Percentiles rank a stretch among this genome's conserved stretches.
Conservation (phyloP, 2,888 invertebrate species). For the Parnassius orleans region DNA sequence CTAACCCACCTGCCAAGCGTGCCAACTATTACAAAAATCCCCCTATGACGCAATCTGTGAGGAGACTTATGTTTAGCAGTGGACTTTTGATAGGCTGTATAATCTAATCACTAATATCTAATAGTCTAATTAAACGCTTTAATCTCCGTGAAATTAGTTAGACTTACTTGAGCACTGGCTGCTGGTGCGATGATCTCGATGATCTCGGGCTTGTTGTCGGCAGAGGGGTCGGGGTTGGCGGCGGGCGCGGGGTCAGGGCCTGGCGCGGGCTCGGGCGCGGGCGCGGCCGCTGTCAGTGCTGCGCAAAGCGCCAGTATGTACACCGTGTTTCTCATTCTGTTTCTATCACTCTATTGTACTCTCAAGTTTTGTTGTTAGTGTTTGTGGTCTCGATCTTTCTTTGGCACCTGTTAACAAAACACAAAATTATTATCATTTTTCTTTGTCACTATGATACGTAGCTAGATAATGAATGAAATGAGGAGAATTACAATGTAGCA, state of each 20-base stretch:
- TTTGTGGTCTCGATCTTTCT: background rate
- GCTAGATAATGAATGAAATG: too few relatives aligned
- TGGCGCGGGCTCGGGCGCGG: conserved; percentile 46
- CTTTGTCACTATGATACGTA: too few relatives aligned
- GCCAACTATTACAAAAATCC: too few relatives aligned
- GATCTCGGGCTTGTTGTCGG: conserved; percentile 68
- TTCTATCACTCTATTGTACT: conserved; percentile 7
- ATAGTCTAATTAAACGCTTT: too few relatives aligned
- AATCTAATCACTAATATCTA: too few relatives aligned
- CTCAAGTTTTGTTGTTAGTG: conserved; percentile 7
- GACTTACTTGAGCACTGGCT: conserved; percentile 65
- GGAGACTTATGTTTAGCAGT: too few relatives aligned
- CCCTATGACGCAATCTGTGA: too few relatives aligned
- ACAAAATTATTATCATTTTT: too few relatives aligned
- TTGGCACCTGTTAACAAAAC: conserved; percentile 15
- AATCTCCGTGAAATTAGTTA: too few relatives aligned
- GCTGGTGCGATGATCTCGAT: conserved; percentile 78
- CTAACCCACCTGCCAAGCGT: too few relatives aligned
- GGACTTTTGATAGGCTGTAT: too few relatives aligned
- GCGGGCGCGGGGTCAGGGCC: conserved; percentile 46
- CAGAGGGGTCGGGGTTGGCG: conserved; percentile 44
- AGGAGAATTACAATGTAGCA: too few relatives aligned
- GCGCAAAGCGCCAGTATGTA: conserved; percentile 47
- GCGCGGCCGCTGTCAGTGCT: conserved; percentile 43
- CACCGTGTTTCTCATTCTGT: conserved; percentile 51